Evolutionary conservation across 2,797 vertebrate species (phyloP), one percentile per base, ranked within the genome.

Genomic region (Alosa sapidissima): DNA sequence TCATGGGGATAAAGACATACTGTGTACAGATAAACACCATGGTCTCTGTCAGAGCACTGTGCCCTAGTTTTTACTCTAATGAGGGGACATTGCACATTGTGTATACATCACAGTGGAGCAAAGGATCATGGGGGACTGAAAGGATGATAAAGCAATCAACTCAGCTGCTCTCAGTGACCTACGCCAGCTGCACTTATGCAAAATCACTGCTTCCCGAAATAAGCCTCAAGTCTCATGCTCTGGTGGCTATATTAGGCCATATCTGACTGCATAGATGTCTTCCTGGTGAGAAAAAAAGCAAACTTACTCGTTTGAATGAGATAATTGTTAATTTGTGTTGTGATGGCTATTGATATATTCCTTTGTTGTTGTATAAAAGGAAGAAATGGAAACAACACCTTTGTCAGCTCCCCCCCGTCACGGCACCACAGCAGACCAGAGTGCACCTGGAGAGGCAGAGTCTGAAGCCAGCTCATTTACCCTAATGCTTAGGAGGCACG

Each of bases 61-160:
- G 72, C 41, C 41, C 28, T 45, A 16, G 10, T 47, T 9, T 19
- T 19, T 47, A 45, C 68, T 75, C 33, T 75, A 11, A 75, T 19
- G 62, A 65, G 62, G 28, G 14, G 14, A 47, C 72, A 78, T 21
- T 7, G 5, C 16, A 47, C 86, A 90, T 89, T 90, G 86, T 55
- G 54, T 45, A 78, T 47, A 78, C 72, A 78, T 78, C 14, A 8
- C 16, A 78, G 72, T 36, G 13, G 5, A 21, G 41, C 72, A 47
- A 47, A 21, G 41, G 36, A 78, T 47, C 72, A 78, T 88, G 83
- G 86, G 83, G 58, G 68, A 28, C 72, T 55, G 75, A 78, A 52
- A 36, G 85, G 84, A 85, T 28, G 75, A 14, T 33, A 48, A 81
- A 62, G 82, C 68, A 82, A 58, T 48, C 55, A 47, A 45, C 21